phyloP scores from a whole-genome alignment of 2,888 invertebrate genomes.

The Mesorhabditis sp. region DNA sequence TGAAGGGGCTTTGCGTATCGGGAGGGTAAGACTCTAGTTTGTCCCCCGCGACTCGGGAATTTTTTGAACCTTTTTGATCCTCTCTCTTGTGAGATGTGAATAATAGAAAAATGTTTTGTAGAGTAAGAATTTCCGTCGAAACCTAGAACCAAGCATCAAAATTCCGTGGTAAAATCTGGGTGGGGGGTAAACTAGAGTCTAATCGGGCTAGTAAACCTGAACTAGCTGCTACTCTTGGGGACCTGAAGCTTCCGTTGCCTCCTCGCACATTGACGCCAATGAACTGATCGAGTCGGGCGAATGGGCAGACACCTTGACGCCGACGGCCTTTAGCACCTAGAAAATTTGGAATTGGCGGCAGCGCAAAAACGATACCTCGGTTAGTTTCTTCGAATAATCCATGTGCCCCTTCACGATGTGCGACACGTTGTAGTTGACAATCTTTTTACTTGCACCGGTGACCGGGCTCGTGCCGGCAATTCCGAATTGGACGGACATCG shows the following conservation, averaged over 20 bases:
- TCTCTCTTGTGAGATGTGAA: no score
- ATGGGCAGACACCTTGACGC: slow-evolving; percentile 32
- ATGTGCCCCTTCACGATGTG: slow-evolving; percentile 62
- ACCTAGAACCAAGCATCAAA: no score
- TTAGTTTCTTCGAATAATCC: slow-evolving; percentile 53
- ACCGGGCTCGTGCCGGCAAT: slow-evolving; percentile 68
- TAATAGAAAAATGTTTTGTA: no score
- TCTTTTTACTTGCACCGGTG: slow-evolving; percentile 61
- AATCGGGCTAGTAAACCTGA: background rate
- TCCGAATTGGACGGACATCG: slow-evolving; percentile 66
- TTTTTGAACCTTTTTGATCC: no score
- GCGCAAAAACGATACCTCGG: slow-evolving; percentile 33
- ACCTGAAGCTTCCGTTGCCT: slow-evolving; percentile 2
- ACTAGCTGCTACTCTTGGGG: background rate
- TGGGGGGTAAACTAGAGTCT: background rate
- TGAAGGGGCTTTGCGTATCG: no score
- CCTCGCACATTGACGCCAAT: slow-evolving; percentile 10
- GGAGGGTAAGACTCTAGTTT: no score
- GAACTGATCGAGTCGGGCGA: slow-evolving; percentile 23
- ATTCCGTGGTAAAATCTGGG: background rate
- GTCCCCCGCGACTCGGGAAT: no score
- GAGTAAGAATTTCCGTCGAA: no score
- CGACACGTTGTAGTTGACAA: slow-evolving; percentile 67
- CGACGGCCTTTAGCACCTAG: slow-evolving; percentile 44
- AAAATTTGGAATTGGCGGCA: background rate